These are phyloP conservation scores for Schizaphis graminum DNA, from an alignment of 2,888 invertebrate genomes.

Conservation along the genomic window DNA sequence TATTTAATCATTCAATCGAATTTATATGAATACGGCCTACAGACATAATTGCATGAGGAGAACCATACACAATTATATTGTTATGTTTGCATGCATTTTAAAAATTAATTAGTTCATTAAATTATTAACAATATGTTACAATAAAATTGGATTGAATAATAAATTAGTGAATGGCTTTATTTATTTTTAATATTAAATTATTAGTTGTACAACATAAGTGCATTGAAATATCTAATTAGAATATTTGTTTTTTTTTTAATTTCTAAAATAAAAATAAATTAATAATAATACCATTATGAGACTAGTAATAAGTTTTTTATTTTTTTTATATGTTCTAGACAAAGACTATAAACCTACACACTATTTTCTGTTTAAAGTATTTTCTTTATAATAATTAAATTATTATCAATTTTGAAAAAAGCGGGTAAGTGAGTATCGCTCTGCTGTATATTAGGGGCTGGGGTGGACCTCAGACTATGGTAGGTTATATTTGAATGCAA, in stretches of 20 bases:
- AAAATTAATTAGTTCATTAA: background rate
- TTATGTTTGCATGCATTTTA: background rate
- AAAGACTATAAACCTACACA: background rate
- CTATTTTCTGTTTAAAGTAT: background rate
- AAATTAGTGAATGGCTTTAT: background rate
- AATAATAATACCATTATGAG: background rate
- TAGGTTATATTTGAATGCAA: too few relatives aligned
- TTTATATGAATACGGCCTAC: background rate
- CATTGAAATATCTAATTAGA: background rate
- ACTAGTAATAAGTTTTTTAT: background rate
- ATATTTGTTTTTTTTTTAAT: background rate
- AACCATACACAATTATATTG: background rate
- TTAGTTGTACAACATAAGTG: background rate
- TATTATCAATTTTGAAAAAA: background rate
- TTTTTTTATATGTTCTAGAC: background rate
- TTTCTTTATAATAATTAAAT: background rate
- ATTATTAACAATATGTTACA: background rate
- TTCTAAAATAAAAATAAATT: background rate
- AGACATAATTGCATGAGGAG: background rate
- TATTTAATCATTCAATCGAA: background rate
- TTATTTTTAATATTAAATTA: background rate
- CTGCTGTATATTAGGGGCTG: too few relatives aligned
- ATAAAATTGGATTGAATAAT: background rate
- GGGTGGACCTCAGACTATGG: too few relatives aligned
- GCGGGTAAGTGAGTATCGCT: too few relatives aligned